These are phyloP conservation scores for Augochlorella aurata DNA, from an alignment of 2,888 invertebrate species.

Conservation along the genomic window DNA sequence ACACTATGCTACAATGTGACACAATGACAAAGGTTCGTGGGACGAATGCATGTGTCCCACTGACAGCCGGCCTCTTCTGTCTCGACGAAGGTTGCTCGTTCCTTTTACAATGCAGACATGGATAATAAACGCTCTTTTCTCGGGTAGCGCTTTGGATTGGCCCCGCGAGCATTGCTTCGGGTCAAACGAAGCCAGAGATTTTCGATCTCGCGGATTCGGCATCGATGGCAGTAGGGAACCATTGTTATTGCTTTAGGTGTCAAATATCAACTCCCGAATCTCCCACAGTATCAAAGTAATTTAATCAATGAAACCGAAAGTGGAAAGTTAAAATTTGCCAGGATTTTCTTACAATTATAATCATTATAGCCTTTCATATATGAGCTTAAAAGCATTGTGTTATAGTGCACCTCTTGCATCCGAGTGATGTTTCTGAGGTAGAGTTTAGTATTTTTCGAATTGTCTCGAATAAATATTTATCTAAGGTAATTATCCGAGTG, in stretches of 20 bases:
- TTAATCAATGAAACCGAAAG: no score
- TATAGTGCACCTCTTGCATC: no score
- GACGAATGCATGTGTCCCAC: constrained; percentile 55
- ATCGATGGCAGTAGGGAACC: background rate
- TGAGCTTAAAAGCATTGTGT: no score
- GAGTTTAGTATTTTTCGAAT: no score
- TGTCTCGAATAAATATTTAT: no score
- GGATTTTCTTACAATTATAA: no score
- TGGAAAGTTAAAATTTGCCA: no score
- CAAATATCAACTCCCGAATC: no score
- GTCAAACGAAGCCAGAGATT: background rate
- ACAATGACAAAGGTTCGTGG: constrained; percentile 13
- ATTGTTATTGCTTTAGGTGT: background rate
- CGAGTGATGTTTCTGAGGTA: no score
- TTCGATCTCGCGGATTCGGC: background rate
- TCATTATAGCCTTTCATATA: no score
- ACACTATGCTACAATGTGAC: constrained; percentile 18
- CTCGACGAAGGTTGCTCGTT: constrained; percentile 46
- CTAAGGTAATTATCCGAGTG: no score
- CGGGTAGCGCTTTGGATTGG: background rate
- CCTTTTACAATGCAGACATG: constrained; percentile 16
- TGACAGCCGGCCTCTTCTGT: constrained; percentile 61
- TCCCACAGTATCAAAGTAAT: no score
- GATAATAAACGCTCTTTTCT: constrained; percentile 1
- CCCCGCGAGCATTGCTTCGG: background rate